These are phyloP conservation scores for Hippasteria phrygiana DNA, from an alignment of 53 echinoderm and acorn worm species.

Conservation along the genomic window DNA sequence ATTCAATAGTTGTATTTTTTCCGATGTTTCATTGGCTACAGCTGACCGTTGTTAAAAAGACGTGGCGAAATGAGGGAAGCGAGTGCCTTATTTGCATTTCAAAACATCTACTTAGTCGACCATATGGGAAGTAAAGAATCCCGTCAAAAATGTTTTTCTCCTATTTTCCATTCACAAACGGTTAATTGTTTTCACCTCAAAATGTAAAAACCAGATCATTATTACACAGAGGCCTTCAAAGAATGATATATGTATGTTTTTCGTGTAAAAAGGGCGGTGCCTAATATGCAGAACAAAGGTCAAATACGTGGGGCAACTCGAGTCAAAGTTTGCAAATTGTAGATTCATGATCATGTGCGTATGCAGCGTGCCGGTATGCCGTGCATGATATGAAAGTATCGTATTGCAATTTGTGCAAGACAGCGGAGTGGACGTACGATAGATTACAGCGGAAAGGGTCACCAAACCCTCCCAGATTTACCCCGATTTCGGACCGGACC, in stretches of 20 bases:
- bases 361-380: not conserved
- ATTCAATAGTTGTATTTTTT: conserved; percentile 1
- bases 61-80: conserved; percentile 15
- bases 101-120: not conserved
- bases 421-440: not conserved
- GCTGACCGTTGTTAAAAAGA: conserved; percentile 4
- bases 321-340: conserved; percentile 40
- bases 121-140: not conserved
- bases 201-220: not conserved
- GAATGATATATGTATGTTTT: not conserved
- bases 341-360: not conserved
- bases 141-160: not conserved
- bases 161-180: not conserved
- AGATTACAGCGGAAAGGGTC: not conserved
- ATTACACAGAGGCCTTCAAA: not conserved
- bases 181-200: not conserved
- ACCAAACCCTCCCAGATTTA: conserved; percentile 71
- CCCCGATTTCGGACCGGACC: conserved; percentile 94
- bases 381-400: not conserved
- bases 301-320: not conserved
- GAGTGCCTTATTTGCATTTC: not conserved
- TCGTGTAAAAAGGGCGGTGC: not conserved
- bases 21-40: conserved; percentile 23
- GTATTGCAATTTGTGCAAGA: conserved; percentile 42
- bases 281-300: not conserved